Evolutionary conservation across 1,140 invertebrate species (phyloP).

Genomic region (Micrasema longulum): DNA sequence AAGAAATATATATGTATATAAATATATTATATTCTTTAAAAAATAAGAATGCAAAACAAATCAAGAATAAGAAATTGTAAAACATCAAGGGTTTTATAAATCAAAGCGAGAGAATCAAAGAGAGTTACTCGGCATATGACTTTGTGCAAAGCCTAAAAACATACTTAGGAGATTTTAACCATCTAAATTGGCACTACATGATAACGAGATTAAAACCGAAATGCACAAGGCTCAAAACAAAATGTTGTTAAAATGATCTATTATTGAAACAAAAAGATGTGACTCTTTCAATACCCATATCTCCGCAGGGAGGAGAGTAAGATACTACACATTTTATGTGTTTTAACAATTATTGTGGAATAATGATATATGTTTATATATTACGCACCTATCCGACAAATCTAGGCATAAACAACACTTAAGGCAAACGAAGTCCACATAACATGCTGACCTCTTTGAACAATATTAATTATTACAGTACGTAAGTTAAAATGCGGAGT

Average conservation of each 20-base stretch:
- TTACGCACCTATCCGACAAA: slow-evolving; percentile 34
- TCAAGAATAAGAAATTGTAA: no score
- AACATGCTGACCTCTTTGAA: slow-evolving; percentile 8
- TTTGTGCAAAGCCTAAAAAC: no score
- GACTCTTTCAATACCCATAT: neutral
- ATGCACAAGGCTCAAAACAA: neutral
- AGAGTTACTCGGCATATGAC: no score
- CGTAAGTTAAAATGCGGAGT: slow-evolving; percentile 43
- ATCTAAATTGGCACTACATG: slow-evolving; percentile 23
- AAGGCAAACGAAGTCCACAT: slow-evolving; percentile 37
- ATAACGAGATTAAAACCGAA: slow-evolving; percentile 24
- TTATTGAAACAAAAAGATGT: slow-evolving; percentile 11
- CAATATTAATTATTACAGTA: slow-evolving; percentile 23
- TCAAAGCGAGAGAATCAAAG: no score
- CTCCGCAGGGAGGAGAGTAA: neutral
- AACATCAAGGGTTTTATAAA: no score
- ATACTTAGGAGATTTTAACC: neutral
- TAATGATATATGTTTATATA: slow-evolving; percentile 38
- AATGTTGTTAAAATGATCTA: neutral
- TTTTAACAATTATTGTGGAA: slow-evolving; percentile 37
- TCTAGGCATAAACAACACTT: slow-evolving; percentile 48
- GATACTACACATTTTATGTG: slow-evolving; percentile 40
- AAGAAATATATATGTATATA: no score
- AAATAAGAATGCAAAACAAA: no score
- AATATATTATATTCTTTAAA: no score